These are phyloP conservation scores for Ailurus styani DNA, from an alignment of 2,113 vertebrate genomes.

Conservation along the genomic window DNA sequence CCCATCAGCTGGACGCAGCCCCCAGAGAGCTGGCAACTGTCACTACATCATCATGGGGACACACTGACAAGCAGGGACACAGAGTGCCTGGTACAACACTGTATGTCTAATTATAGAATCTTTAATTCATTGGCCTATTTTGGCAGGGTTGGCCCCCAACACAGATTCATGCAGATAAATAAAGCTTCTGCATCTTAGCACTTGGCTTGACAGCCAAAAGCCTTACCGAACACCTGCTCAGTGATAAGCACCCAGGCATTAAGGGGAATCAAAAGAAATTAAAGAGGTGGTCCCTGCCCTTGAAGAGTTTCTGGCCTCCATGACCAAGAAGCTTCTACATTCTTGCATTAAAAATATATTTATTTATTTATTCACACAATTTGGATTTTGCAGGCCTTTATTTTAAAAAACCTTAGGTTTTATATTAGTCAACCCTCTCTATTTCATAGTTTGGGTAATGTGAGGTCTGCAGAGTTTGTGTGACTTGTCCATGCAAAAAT, in stretches of 20 bases:
- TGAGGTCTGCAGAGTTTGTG: neutral
- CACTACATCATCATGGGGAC: neutral
- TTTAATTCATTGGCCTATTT: slow-evolving; percentile 27
- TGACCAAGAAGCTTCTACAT: neutral
- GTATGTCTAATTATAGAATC: slow-evolving; percentile 62
- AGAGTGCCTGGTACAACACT: neutral
- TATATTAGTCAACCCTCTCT: neutral
- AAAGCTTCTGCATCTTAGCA: slow-evolving; percentile 60
- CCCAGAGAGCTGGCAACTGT: slow-evolving; percentile 47
- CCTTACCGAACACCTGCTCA: slow-evolving; percentile 46
- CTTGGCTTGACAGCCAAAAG: slow-evolving; percentile 46
- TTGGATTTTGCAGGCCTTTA: neutral
- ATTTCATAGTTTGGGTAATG: neutral
- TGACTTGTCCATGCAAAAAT: neutral
- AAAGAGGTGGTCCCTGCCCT: slow-evolving; percentile 32
- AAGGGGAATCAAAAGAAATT: slow-evolving; percentile 35
- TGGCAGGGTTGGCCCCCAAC: slow-evolving; percentile 20
- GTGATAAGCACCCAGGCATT: slow-evolving; percentile 49
- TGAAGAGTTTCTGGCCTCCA: neutral
- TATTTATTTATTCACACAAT: neutral
- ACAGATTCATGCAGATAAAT: slow-evolving; percentile 42
- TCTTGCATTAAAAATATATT: neutral
- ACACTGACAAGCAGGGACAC: slow-evolving; percentile 10
- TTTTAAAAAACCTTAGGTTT: neutral
- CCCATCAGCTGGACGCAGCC: slow-evolving; percentile 51